These are phyloP conservation scores for Chiloscyllium punctatum DNA, from an alignment of 2,797 vertebrate species.

Conservation along the genomic window DNA sequence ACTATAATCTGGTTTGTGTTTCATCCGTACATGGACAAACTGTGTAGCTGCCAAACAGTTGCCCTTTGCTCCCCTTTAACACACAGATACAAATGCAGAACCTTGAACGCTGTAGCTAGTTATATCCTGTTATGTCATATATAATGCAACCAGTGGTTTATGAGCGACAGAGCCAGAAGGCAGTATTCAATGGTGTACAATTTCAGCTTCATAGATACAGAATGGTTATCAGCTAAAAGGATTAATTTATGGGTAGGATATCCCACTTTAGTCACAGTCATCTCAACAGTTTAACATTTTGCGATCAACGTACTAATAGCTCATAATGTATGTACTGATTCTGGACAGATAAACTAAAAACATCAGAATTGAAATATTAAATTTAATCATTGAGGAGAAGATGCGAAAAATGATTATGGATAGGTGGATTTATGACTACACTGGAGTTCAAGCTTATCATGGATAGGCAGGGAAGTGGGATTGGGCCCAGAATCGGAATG, in stretches of 20 bases:
- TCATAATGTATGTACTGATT: background rate
- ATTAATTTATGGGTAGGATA: background rate
- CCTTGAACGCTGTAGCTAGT: background rate
- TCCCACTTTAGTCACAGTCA: background rate
- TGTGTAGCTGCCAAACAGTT: background rate
- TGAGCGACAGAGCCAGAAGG: background rate
- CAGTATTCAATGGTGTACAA: background rate
- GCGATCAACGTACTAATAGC: background rate
- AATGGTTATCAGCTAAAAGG: background rate
- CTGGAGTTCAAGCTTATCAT: too few relatives aligned
- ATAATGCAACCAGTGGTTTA: background rate
- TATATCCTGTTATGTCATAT: constrained; percentile 11
- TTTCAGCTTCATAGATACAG: constrained; percentile 25
- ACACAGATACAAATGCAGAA: background rate
- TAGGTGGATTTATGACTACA: too few relatives aligned
- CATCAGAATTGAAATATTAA: background rate
- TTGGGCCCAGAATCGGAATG: too few relatives aligned
- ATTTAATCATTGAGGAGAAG: background rate
- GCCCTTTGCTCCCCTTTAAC: background rate
- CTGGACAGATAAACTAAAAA: background rate
- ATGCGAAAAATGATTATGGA: background rate
- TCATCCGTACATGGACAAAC: constrained; percentile 28
- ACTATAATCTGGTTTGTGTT: constrained; percentile 5
- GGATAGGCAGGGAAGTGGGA: too few relatives aligned
- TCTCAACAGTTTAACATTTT: background rate